Percentiles rank a stretch among this genome's conserved stretches.
Evolutionary conservation across 1,140 invertebrate genomes (phyloP).

Genomic region (Tetragnatha versicolor): DNA sequence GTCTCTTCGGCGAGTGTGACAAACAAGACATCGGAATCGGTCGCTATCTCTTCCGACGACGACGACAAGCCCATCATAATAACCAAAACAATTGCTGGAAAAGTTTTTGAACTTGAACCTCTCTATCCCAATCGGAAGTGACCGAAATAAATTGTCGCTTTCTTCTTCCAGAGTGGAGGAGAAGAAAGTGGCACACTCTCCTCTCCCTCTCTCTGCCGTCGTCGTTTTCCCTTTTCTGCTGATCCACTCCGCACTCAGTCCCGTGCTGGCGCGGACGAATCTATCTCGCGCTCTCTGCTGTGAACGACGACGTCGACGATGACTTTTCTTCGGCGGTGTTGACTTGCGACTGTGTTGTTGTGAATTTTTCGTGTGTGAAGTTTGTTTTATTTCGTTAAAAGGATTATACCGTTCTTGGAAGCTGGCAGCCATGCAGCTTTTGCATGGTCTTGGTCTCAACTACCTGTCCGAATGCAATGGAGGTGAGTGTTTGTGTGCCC

Average conservation of each 20-base stretch:
- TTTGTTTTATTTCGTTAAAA: neutral
- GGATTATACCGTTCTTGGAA: neutral
- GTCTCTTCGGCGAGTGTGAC: too few species aligned
- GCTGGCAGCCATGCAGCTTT: constrained; percentile 38
- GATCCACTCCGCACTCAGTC: neutral
- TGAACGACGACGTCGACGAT: neutral
- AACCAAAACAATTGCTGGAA: too few species aligned
- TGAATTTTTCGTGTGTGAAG: neutral
- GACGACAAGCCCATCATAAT: too few species aligned
- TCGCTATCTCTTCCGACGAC: too few species aligned
- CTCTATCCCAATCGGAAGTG: too few species aligned
- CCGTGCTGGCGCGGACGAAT: constrained; percentile 34
- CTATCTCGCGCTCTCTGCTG: neutral
- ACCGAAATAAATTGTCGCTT: too few species aligned
- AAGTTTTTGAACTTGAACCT: too few species aligned
- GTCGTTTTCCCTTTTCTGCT: neutral
- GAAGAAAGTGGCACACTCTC: neutral
- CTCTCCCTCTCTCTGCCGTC: neutral
- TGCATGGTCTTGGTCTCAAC: constrained; percentile 41
- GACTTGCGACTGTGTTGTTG: neutral
- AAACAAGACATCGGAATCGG: too few species aligned
- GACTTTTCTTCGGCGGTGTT: neutral
- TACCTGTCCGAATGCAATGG: constrained; percentile 20
- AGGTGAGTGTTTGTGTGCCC: constrained; percentile 27
- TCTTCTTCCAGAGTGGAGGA: neutral